These are phyloP conservation scores for Cephalopholis sonnerati DNA, from an alignment of 2,113 vertebrate genomes.

Conservation along the genomic window DNA sequence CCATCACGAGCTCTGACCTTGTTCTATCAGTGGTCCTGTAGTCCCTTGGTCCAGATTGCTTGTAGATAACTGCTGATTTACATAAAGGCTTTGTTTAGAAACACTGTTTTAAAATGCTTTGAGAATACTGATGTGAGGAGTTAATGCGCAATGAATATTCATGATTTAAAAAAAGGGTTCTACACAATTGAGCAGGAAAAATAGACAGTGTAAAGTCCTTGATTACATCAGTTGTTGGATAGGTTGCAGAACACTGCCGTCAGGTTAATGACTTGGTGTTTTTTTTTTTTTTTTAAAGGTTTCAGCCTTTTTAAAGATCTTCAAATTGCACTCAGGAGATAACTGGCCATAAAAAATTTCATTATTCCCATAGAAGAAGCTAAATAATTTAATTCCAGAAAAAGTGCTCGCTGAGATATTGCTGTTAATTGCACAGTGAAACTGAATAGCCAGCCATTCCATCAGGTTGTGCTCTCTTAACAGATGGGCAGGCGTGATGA, in stretches of 20 bases:
- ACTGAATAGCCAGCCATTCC: slow-evolving; percentile 80
- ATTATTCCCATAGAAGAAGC: slow-evolving; percentile 65
- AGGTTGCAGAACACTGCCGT: slow-evolving; percentile 40
- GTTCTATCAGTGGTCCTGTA: slow-evolving; percentile 61
- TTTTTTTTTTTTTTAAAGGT: slow-evolving; percentile 47
- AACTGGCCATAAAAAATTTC: slow-evolving; percentile 57
- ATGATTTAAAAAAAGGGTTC: slow-evolving; percentile 53
- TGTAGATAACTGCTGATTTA: slow-evolving; percentile 74
- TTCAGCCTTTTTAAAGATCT: slow-evolving; percentile 44
- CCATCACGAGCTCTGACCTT: slow-evolving; percentile 60
- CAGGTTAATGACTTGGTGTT: slow-evolving; percentile 63
- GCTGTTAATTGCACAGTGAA: slow-evolving; percentile 73
- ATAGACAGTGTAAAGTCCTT: slow-evolving; percentile 40
- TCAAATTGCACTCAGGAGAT: slow-evolving; percentile 61
- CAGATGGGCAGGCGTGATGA: slow-evolving; percentile 91
- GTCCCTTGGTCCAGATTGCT: slow-evolving; percentile 66
- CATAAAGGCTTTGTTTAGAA: slow-evolving; percentile 73
- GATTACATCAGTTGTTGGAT: slow-evolving; percentile 48
- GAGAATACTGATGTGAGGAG: slow-evolving; percentile 74
- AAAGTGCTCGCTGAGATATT: slow-evolving; percentile 52
- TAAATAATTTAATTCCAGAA: slow-evolving; percentile 65
- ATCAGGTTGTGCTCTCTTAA: slow-evolving; percentile 82
- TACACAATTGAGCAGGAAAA: slow-evolving; percentile 58
- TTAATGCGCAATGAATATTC: slow-evolving; percentile 80
- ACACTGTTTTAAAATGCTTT: slow-evolving; percentile 64